Percentiles rank a stretch among this genome's conserved stretches.
Evolutionary conservation across 2,113 vertebrate genomes (phyloP).

Genomic region (Electrona antarctica): DNA sequence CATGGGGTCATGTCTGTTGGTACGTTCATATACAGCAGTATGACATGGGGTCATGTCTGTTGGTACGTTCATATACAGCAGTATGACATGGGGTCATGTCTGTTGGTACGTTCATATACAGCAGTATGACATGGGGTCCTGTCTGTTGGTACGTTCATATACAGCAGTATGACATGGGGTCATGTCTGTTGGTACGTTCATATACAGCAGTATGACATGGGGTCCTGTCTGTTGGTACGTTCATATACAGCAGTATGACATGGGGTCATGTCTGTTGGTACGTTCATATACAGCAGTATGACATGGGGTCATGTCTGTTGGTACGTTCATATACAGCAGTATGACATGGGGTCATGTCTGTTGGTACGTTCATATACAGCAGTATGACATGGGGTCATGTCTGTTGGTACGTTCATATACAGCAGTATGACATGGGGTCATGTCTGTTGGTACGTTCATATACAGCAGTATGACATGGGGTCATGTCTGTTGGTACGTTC

Average conservation of each 20-base stretch:
- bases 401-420: too few relatives aligned
- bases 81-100: conserved; percentile 36
- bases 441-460: conserved; percentile 17
- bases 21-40: conserved; percentile 30
- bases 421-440: conserved; percentile 64
- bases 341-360: conserved; percentile 48
- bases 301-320: conserved; percentile 37
- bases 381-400: conserved; percentile 57
- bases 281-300: too few relatives aligned
- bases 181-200: conserved; percentile 13
- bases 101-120: too few relatives aligned
- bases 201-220: too few relatives aligned
- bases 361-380: too few relatives aligned
- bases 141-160: too few relatives aligned
- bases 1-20: too few relatives aligned
- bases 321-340: too few relatives aligned
- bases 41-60: too few relatives aligned
- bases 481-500: conserved; percentile 38
- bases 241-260: too few relatives aligned
- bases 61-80: conserved; percentile 35
- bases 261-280: conserved; percentile 56
- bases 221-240: conserved; percentile 45
- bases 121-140: conserved; percentile 61
- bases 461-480: too few relatives aligned
- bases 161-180: conserved; percentile 68